Base-by-base conservation (phyloP, 2,888 invertebrate species). In the Arrhopalites spinosus region DNA sequence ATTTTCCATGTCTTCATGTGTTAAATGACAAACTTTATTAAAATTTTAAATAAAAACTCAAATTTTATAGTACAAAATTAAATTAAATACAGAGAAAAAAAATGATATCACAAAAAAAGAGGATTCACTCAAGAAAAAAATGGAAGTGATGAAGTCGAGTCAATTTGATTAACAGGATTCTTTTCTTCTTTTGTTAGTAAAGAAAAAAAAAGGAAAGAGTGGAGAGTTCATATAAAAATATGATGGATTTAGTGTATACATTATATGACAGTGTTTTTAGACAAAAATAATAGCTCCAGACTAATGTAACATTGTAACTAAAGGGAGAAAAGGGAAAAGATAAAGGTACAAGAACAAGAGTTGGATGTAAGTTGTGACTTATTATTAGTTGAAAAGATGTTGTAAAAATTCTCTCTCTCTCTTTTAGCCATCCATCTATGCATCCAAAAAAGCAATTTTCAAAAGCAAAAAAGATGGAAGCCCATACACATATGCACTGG, bases 351-450 rank as follows among this genome's bases (percentile, higher is more conserved):
- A n/a, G n/a, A n/a, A n/a, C n/a, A n/a, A n/a, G n/a, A n/a, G 7
- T 45, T 45, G 50, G 17, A 5, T 50, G 11, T 3, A 25, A 11
- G 8, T 59, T 59, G 27, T 59, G 25, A 59, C 59, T 59, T 59
- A 3, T 59, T 59, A 59, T 25, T 13, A 25, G 25, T 27, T 53
- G 53, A n/a, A 53, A n/a, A 20, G 25, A 59, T 59, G 23, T 59
- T 59, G 59, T 20, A 59, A 59, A 20, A 59, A 20, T 23, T n/a
- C n/a, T n/a, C n/a, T n/a, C n/a, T n/a, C n/a, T n/a, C 25, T 59
- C 27, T 23, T 56, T n/a, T 56, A n/a, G n/a, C 20, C 25, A 59
- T 50, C 50, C 59, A 59, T 59, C 50, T 50, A 50, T n/a, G n/a
- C n/a, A 15, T 50, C 53, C n/a, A 59, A 25, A 59, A 15, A 25